Evolutionary conservation across 2,113 vertebrate genomes (phyloP), one percentile per base, ranked within the genome.

Genomic region (Mus spicilegus): DNA sequence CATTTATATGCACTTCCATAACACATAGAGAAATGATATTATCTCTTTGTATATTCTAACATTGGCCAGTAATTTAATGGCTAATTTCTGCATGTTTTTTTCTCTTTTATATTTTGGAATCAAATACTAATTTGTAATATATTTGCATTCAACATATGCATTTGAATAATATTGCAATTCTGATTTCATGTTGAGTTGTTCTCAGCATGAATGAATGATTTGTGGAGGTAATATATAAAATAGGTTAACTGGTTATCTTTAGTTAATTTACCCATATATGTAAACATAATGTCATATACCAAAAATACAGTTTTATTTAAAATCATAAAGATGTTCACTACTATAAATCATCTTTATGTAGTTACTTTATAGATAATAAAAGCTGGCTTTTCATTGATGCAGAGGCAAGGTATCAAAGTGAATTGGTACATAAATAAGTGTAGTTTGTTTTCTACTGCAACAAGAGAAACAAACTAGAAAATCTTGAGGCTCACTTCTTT

Each of bases 81-180:
- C 7, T 39, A 63, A 28, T 61, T 63, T 28, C 11, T 39, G 5
- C 26, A 1, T 63, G 2, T 49, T 77, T 39, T 81, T 61, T 58
- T 16, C 4, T 61, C 10, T 42, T 58, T 42, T 84, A 42, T 39
- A 42, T 82, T 81, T 94, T 87, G n/a, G n/a, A 75, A 61, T 72
- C n/a, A 1, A 87, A n/a, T 84, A 3, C 46, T 81, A 87, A 89
- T 72, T 97, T 81, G 14, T 88, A 91, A 65, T 46, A 67, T 33
- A 24, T 63, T 9, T 51, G 3, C 94, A 65, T 2, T 86, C 4
- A 86, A 7, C 76, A 3, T 5, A 82, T 42, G 54, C 87, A 80
- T 87, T 36, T 17, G 36, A 95, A 65, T 85, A 73, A 92, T 80
- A 4, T 58, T 17, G 5, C 77, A 7, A 3, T 51, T 87, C 92